Evolutionary conservation across 2,888 invertebrate species (phyloP).

Genomic region (Augiades crinisus): DNA sequence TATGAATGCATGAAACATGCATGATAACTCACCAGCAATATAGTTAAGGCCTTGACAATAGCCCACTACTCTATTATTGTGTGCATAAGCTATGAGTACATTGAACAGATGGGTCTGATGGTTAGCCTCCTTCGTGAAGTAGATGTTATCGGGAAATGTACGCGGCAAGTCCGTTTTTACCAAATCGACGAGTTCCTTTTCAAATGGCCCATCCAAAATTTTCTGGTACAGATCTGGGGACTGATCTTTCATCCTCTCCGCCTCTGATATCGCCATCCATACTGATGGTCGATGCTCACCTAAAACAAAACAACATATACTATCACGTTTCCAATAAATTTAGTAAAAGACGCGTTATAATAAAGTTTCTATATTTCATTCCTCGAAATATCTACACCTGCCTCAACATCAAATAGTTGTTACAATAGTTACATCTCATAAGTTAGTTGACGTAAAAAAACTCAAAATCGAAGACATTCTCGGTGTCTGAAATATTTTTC

Average conservation of each 20-base stretch:
- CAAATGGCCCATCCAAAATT: conserved; percentile 85
- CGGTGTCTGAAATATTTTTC: too few species aligned
- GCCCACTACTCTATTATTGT: conserved; percentile 92
- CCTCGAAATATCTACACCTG: too few species aligned
- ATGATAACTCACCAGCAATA: conserved; percentile 84
- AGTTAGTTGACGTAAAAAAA: too few species aligned
- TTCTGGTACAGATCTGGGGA: conserved; percentile 85
- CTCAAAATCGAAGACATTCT: too few species aligned
- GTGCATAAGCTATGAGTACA: conserved; percentile 93
- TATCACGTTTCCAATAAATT: too few species aligned
- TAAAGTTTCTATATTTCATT: too few species aligned
- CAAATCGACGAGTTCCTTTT: conserved; percentile 87
- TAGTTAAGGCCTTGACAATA: conserved; percentile 98
- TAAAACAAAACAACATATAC: too few species aligned
- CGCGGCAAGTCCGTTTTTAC: conserved; percentile 95
- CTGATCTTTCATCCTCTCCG: conserved; percentile 84
- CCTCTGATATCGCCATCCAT: conserved; percentile 94
- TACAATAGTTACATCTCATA: too few species aligned
- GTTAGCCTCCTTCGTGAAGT: conserved; percentile 89
- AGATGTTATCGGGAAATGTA: conserved; percentile 97
- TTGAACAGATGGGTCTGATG: conserved; percentile 90
- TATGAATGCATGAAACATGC: conserved; percentile 10
- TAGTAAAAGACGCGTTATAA: too few species aligned
- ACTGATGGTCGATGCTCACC: conserved; percentile 84
- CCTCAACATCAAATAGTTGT: too few species aligned